These are phyloP conservation scores for Athetis lepigone DNA, from an alignment of 2,888 invertebrate species.

Conservation along the genomic window DNA sequence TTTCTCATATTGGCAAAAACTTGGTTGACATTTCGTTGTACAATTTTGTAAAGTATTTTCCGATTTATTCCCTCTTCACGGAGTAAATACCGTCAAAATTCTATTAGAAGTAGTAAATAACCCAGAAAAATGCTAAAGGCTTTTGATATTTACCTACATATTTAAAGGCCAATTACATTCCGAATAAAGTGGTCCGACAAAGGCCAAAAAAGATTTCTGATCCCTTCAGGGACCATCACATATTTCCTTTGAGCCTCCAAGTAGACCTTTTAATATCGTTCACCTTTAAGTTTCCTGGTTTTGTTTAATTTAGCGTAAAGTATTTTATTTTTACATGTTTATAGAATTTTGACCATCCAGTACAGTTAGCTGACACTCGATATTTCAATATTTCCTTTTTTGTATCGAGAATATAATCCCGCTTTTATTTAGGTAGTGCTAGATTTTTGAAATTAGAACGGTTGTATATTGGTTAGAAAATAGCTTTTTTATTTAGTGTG, in stretches of 20 bases:
- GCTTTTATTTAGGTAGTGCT: background rate
- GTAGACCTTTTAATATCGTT: conserved; percentile 70
- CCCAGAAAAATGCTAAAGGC: conserved; percentile 55
- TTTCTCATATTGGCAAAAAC: conserved; percentile 1
- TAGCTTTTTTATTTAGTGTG: conserved; percentile 5
- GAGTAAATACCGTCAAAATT: conserved; percentile 32
- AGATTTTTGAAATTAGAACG: conserved; percentile 16
- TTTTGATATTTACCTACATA: conserved; percentile 63
- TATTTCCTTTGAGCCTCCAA: conserved; percentile 73
- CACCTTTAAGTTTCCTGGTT: conserved; percentile 64
- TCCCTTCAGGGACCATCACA: conserved; percentile 71
- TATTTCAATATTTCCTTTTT: background rate
- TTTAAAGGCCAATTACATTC: conserved; percentile 73
- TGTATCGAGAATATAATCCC: conserved; percentile 21
- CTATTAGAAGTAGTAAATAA: conserved; percentile 52
- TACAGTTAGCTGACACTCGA: conserved; percentile 59
- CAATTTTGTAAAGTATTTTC: conserved; percentile 13
- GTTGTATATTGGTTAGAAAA: background rate
- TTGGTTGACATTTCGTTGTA: conserved; percentile 2
- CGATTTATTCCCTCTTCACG: conserved; percentile 9
- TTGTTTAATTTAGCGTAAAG: conserved; percentile 63
- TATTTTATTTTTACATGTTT: conserved; percentile 36
- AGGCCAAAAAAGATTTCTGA: conserved; percentile 69
- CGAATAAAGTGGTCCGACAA: conserved; percentile 68
- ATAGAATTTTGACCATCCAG: conserved; percentile 67